Evolutionary conservation across 2,797 vertebrate genomes (phyloP).

Genomic region (Chromobotia macracanthus): DNA sequence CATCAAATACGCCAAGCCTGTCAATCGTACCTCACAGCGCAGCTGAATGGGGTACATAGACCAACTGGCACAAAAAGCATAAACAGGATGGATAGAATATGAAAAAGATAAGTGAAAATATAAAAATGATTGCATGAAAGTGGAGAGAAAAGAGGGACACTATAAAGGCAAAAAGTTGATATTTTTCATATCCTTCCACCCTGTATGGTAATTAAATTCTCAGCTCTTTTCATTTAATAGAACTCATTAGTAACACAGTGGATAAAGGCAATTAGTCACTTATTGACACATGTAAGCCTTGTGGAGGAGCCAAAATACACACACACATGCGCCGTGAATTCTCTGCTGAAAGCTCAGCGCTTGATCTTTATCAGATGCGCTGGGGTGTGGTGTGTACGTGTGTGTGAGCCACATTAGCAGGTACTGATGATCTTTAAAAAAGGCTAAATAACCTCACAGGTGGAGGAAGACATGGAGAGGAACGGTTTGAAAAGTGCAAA

Average conservation of each 20-base stretch:
- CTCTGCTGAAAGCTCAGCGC: constrained; percentile 21
- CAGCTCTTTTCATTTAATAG: constrained; percentile 71
- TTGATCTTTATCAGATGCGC: constrained; percentile 36
- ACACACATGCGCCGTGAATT: constrained; percentile 1
- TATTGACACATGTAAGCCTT: constrained; percentile 57
- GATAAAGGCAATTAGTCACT: constrained; percentile 76
- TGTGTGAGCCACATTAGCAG: background rate
- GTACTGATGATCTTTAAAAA: constrained; percentile 27
- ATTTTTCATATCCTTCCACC: constrained; percentile 66
- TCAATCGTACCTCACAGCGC: constrained; percentile 59
- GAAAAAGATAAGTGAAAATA: background rate
- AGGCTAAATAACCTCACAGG: constrained; percentile 26
- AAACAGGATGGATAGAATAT: background rate
- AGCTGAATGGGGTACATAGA: constrained; percentile 7
- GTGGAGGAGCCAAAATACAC: constrained; percentile 15
- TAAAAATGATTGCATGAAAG: background rate
- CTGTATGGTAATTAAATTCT: constrained; percentile 68
- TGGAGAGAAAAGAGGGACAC: constrained; percentile 26
- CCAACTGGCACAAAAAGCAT: background rate
- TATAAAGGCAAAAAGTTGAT: constrained; percentile 60
- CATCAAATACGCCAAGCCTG: constrained; percentile 63
- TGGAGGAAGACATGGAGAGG: background rate
- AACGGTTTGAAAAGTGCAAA: background rate
- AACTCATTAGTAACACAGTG: constrained; percentile 67
- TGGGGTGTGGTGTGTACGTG: background rate